phyloP scores from a whole-genome alignment of 2,113 vertebrate genomes.

The Podarcis raffonei region DNA sequence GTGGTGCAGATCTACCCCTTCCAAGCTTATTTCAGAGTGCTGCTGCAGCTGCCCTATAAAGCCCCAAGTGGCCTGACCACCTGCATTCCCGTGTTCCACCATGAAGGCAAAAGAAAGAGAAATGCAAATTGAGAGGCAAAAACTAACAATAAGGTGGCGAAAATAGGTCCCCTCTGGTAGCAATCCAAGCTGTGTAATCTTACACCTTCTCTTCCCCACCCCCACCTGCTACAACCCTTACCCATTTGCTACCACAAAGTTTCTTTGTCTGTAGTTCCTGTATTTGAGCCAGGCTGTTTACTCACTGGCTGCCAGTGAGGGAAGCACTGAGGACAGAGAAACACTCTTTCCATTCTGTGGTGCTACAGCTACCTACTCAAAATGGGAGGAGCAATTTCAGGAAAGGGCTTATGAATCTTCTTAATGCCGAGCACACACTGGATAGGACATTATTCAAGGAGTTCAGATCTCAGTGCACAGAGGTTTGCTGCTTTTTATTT shows the following conservation, averaged over 20 bases:
- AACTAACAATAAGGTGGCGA: neutral
- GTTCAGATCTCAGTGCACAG: neutral
- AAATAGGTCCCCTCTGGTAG: neutral
- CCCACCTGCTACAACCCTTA: neutral
- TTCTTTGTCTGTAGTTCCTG: conserved; percentile 5
- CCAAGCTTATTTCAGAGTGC: neutral
- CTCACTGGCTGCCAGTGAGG: conserved; percentile 2
- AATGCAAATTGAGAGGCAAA: neutral
- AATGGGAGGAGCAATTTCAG: neutral
- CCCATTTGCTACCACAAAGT: neutral
- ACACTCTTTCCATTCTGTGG: neutral
- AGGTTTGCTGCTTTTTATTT: neutral
- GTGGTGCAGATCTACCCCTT: too few relatives aligned
- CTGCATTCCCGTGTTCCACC: neutral
- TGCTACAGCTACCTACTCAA: neutral
- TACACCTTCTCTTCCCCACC: neutral
- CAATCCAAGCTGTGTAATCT: neutral
- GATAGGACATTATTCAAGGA: neutral
- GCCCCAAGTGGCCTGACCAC: neutral
- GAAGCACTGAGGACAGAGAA: neutral
- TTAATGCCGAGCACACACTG: neutral
- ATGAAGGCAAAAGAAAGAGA: neutral
- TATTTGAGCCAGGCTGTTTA: conserved; percentile 21
- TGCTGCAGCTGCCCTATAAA: neutral
- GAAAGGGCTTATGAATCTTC: neutral